Evolutionary conservation across 2,797 vertebrate species (phyloP).

Genomic region (Alca torda): DNA sequence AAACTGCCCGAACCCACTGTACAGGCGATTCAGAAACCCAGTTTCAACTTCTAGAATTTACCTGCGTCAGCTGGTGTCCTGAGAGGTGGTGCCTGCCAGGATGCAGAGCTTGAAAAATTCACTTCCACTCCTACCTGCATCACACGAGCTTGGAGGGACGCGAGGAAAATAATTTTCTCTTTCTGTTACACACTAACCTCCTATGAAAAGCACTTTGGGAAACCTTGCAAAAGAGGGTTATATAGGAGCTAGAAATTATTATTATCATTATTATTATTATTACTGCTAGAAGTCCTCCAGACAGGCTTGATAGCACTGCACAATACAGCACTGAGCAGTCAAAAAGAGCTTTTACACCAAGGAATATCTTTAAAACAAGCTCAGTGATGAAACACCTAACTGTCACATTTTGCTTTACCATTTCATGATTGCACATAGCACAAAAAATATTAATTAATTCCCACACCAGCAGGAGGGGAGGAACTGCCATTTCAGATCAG

Average conservation of each 20-base stretch:
- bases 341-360: neutral
- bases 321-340: neutral
- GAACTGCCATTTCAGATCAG: constrained; percentile 7
- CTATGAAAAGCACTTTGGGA: neutral
- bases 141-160: neutral
- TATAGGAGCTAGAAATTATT: neutral
- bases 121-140: neutral
- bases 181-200: neutral
- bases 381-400: neutral
- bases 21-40: neutral
- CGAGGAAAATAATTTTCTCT: neutral
- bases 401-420: neutral
- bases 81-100: neutral
- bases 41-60: neutral
- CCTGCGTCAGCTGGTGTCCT: neutral
- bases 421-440: neutral
- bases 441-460: constrained; percentile 15
- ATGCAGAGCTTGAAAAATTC: neutral
- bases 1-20: neutral
- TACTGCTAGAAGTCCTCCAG: neutral
- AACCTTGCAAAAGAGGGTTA: neutral
- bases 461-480: neutral
- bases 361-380: neutral
- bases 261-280: neutral
- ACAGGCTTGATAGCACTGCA: neutral